Evolutionary conservation across 2,888 invertebrate genomes (phyloP), one percentile per base, ranked within the genome.

Genomic region (Tachina fera): DNA sequence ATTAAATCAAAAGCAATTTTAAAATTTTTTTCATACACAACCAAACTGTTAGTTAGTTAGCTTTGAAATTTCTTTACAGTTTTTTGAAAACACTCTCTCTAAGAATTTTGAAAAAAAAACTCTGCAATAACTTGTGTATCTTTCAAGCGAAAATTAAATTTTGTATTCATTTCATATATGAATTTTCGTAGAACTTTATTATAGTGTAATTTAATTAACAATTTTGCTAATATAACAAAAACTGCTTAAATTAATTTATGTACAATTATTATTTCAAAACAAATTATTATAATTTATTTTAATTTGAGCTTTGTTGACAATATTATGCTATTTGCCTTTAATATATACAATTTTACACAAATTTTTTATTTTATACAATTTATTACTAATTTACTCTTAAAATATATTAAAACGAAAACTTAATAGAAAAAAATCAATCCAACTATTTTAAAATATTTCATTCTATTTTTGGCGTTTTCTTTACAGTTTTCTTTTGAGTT

Each of bases 381-480:
- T 53, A 1, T 53, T 61, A 45, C 14, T 61, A 2, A 41, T 22
- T 70, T 43, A n/a, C 5, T 60, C 14, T 41, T 49, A 47, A 77
- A 49, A 31, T 22, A 22, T 41, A 22, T 41, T n/a, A n/a, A 56
- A 9, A 43, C 31, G 14, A 60, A 67, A 74, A 74, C 60, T 58
- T 9, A 74, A 60, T 68, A 39, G 31, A 31, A 6, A 68, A 58
- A 67, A 60, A 63, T 65, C n/a, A n/a, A n/a, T n/a, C n/a, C n/a
- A 74, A 11, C 13, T 41, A 56, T 8, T 75, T 75, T 56, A 68
- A 61, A 53, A 63, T 70, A 83, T 87, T 87, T 77, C 85, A 80
- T 65, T 86, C 11, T 0, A 39, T 67, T 88, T 89, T 90, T 89
- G 89, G 89, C 89, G 88, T 90, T 89, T 88, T 88, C 88, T 89